Percentiles rank a stretch among this genome's conserved stretches.
phyloP scores from a whole-genome alignment of 2,113 vertebrate species.

The Campylomormyrus tamandua region DNA sequence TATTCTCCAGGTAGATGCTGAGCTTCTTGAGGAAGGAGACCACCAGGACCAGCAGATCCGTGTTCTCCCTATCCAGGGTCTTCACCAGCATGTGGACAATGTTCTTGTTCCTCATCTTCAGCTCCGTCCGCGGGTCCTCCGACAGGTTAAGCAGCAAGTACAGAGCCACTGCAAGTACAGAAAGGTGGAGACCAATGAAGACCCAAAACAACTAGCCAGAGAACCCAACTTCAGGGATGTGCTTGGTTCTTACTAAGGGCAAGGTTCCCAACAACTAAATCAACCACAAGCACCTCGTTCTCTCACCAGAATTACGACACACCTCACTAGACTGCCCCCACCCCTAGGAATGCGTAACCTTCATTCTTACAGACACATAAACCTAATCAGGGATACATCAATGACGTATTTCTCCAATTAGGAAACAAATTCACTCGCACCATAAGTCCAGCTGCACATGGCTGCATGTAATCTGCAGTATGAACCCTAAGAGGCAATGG shows the following conservation, averaged over 20 bases:
- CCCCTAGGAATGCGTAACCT: neutral
- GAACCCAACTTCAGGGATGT: neutral
- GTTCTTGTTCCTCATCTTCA: constrained; percentile 96
- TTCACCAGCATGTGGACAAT: constrained; percentile 89
- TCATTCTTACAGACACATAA: neutral
- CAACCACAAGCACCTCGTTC: neutral
- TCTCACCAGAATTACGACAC: neutral
- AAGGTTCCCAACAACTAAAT: neutral
- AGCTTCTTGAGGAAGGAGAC: constrained; percentile 94
- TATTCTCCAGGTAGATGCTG: constrained; percentile 93
- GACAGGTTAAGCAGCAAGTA: constrained; percentile 88
- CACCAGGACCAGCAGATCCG: constrained; percentile 81
- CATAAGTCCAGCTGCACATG: neutral
- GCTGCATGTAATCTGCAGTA: neutral
- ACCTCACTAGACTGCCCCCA: neutral
- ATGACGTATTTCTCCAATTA: neutral
- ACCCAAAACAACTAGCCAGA: neutral
- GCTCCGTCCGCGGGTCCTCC: constrained; percentile 82
- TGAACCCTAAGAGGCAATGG: neutral
- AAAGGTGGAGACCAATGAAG: neutral
- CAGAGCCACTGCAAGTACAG: constrained; percentile 64
- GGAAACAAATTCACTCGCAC: neutral
- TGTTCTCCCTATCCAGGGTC: constrained; percentile 79
- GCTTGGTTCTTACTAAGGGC: neutral
- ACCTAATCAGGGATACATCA: neutral